A percentile compares a stretch with the other conserved stretches of the same genome.
phyloP scores from a whole-genome alignment of 1,140 invertebrate genomes.

The Diabrotica virgifera region DNA sequence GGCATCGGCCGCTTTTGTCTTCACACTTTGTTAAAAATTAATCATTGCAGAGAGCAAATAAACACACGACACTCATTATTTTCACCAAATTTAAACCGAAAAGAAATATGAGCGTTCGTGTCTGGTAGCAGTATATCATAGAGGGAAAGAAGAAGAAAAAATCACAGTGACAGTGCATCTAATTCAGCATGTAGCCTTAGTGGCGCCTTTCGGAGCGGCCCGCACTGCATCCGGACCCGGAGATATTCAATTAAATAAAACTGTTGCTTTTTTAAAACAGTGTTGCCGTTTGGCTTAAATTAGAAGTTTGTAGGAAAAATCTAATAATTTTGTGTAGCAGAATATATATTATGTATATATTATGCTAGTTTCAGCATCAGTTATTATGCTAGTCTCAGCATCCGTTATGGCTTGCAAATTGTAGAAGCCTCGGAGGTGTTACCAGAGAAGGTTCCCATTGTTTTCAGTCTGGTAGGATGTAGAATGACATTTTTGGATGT shows the following conservation, averaged over 20 bases:
- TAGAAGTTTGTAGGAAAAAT: too few relatives aligned
- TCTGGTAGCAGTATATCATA: conserved; percentile 36
- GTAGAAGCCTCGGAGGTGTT: too few relatives aligned
- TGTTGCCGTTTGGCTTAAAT: too few relatives aligned
- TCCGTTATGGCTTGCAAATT: too few relatives aligned
- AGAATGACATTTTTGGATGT: too few relatives aligned
- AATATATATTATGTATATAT: too few relatives aligned
- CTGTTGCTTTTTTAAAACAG: too few relatives aligned
- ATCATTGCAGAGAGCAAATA: conserved; percentile 24
- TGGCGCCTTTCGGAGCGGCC: conserved; percentile 35
- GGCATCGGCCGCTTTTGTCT: conserved; percentile 15
- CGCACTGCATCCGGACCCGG: conserved; percentile 33
- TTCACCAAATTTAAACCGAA: conserved; percentile 30
- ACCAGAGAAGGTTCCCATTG: too few relatives aligned
- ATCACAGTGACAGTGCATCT: conserved; percentile 36
- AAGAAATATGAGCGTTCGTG: conserved; percentile 35
- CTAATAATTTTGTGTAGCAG: too few relatives aligned
- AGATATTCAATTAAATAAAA: conserved; percentile 12
- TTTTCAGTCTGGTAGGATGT: too few relatives aligned
- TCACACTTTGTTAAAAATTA: conserved; percentile 22
- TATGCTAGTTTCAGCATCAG: too few relatives aligned
- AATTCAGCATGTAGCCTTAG: conserved; percentile 40
- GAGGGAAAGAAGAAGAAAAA: conserved; percentile 23
- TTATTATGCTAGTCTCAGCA: too few relatives aligned
- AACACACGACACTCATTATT: conserved; percentile 32